These are phyloP conservation scores for Notodonta dromedarius DNA, from an alignment of 2,888 invertebrate genomes.

Conservation along the genomic window DNA sequence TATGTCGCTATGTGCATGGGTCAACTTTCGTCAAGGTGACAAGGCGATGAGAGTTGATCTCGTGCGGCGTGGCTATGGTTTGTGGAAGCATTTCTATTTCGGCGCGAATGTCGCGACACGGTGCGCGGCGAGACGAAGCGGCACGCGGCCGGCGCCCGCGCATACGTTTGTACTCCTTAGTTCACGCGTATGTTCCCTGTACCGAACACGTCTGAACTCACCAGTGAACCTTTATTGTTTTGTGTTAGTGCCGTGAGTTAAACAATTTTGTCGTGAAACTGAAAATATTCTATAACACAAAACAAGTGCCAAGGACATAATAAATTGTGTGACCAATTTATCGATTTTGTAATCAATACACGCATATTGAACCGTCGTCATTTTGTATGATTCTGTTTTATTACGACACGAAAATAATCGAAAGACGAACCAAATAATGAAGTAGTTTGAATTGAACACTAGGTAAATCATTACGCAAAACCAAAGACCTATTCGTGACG, in stretches of 20 bases:
- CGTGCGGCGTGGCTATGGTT: conserved; percentile 41
- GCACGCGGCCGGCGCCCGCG: conserved; percentile 60
- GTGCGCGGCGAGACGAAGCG: conserved; percentile 51
- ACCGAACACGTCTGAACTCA: conserved; percentile 59
- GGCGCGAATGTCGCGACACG: conserved; percentile 64
- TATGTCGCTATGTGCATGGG: conserved; percentile 4
- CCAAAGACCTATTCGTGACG: not conserved
- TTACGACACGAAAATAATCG: not conserved
- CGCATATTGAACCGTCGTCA: not conserved
- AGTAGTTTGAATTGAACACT: not conserved
- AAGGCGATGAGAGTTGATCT: conserved; percentile 33
- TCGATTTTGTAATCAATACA: not conserved
- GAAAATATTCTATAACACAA: not conserved
- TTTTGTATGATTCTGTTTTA: not conserved
- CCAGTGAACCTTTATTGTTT: conserved; percentile 32
- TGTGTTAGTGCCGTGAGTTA: conserved; percentile 20
- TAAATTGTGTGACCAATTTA: not conserved
- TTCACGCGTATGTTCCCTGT: conserved; percentile 66
- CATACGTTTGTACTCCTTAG: conserved; percentile 60
- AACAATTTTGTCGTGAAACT: not conserved
- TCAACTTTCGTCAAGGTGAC: conserved; percentile 39
- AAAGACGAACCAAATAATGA: not conserved
- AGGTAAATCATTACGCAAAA: not conserved
- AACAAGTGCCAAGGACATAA: not conserved
- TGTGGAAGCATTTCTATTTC: conserved; percentile 72